Percentiles rank a stretch among this genome's conserved stretches.
phyloP scores from a whole-genome alignment of 2,797 vertebrate genomes.

The Alfaro cultratus region DNA sequence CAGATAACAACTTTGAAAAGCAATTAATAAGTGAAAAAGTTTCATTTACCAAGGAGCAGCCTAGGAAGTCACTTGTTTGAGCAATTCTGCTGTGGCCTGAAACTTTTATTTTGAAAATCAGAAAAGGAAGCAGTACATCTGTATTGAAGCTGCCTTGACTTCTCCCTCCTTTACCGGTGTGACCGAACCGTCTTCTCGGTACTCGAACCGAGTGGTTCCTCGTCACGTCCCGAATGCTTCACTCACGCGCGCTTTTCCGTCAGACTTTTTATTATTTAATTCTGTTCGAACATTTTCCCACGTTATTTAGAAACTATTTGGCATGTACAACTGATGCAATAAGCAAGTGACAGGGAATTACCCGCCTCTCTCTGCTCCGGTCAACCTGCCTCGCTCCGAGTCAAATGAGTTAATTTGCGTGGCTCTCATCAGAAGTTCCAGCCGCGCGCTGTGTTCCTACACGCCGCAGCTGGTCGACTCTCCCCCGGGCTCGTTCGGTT shows the following conservation, averaged over 20 bases:
- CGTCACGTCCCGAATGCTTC: background rate
- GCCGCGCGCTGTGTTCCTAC: background rate
- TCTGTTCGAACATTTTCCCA: background rate
- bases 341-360: background rate
- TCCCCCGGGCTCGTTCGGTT: background rate
- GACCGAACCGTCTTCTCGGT: background rate
- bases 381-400: background rate
- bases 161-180: background rate
- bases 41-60: background rate
- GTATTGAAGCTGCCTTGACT: rapidly evolving
- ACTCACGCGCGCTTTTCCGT: background rate
- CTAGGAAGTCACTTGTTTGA: background rate
- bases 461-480: background rate
- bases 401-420: background rate
- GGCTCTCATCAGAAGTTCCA: background rate
- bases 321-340: background rate
- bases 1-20: background rate
- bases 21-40: background rate
- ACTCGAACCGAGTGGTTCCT: background rate
- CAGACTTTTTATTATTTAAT: background rate
- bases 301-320: background rate
- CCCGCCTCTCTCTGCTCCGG: background rate
- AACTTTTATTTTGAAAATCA: conserved; percentile 18
- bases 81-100: background rate
- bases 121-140: background rate